Evolutionary conservation across 2,888 invertebrate genomes (phyloP).

Genomic region (Dendrolimus pini): DNA sequence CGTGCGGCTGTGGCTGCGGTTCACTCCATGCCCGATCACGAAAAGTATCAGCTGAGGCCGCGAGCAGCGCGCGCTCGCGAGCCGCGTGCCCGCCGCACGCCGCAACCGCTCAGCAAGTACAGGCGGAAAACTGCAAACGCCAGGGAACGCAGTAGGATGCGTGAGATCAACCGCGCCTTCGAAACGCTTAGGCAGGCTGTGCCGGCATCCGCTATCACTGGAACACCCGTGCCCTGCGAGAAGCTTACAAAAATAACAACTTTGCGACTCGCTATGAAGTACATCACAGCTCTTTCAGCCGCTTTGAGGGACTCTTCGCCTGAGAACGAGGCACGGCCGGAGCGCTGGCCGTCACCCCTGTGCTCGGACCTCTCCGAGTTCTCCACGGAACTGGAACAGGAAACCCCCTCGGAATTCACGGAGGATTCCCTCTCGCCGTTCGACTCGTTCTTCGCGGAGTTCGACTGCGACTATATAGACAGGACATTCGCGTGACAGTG

Average conservation of each 20-base stretch:
- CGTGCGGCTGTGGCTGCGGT: conserved; percentile 19
- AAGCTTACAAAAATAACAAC: conserved; percentile 94
- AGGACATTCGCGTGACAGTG: conserved; percentile 69
- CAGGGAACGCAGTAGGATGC: conserved; percentile 90
- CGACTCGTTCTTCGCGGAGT: conserved; percentile 72
- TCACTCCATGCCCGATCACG: conserved; percentile 73
- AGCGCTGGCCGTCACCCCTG: conserved; percentile 61
- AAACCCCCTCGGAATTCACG: conserved; percentile 67
- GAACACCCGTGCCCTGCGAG: conserved; percentile 78
- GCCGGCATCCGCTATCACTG: conserved; percentile 77
- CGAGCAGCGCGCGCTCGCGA: conserved; percentile 67
- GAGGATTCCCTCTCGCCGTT: conserved; percentile 77
- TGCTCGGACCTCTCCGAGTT: conserved; percentile 75
- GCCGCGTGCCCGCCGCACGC: conserved; percentile 77
- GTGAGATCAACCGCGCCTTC: conserved; percentile 93
- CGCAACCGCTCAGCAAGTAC: conserved; percentile 90
- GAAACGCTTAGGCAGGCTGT: conserved; percentile 87
- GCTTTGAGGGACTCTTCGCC: conserved; percentile 71
- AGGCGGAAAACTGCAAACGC: conserved; percentile 93
- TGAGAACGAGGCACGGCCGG: conserved; percentile 35
- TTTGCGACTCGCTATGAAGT: conserved; percentile 89
- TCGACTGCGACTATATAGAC: conserved; percentile 67
- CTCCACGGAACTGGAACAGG: conserved; percentile 63
- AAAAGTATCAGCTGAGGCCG: conserved; percentile 74
- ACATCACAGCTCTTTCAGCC: conserved; percentile 86